Base-by-base conservation (phyloP, 2,888 invertebrate genomes). In the Drosophila maculinotata region DNA sequence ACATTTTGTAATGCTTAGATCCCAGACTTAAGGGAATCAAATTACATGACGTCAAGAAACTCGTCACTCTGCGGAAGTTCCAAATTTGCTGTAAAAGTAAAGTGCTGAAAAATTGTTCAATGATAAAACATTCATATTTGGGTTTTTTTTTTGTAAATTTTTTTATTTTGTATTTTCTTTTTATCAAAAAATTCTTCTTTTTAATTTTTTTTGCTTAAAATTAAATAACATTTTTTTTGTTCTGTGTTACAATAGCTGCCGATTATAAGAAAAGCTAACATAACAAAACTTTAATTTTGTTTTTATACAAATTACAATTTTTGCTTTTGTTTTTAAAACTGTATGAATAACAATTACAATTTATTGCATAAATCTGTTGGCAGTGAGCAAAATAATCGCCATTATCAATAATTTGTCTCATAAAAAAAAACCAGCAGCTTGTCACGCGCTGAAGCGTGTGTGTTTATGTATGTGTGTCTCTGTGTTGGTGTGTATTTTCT, bases 211-310 rank as follows among this genome's bases (percentile, higher is more conserved):
- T 8, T 6, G 5, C 68, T 79, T 82, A 82, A 65, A 65, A 71
- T 72, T 85, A 85, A 70, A 51, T 67, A 79, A 83, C 76, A 81
- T 69, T 72, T 73, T 74, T 68, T 64, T 67, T 66, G 15, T 48
- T 53, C 54, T 33, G 5, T 42, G 30, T 33, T 36, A 4, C 17
- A 57, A 57, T 60, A 39, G 49, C 59, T 53, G 52, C 68, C 47
- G 26, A 36, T 54, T 57, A 36, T 51, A 51, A 49, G 72, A 85
- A 84, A 86, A 84, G 83, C 88, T 84, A 84, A 66, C 83, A 82
- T 85, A 85, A 85, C 86, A 84, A 84, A 75, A 83, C 86, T 83
- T 83, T 83, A 87, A 83, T 54, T 73, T 76, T 53, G 49, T 73
- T 76, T 53, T 66, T 58, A 63, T 69, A 62, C 65, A 82, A 75